Evolutionary conservation across 2,113 vertebrate genomes (phyloP), one percentile per base, ranked within the genome.

Genomic region (Semicossyphus pulcher): DNA sequence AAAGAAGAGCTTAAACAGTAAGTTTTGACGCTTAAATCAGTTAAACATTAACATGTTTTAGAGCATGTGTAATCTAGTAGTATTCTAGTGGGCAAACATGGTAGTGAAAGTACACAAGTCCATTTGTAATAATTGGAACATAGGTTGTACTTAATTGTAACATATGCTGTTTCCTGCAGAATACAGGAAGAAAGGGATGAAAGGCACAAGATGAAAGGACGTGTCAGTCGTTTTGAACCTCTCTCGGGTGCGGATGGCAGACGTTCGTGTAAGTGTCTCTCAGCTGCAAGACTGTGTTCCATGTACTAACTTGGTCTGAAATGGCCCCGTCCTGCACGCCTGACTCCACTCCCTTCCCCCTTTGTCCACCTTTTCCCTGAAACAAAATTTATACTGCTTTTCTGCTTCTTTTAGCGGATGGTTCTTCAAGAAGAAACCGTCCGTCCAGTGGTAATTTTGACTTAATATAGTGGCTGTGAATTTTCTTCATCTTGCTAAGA

Each of bases 1-100:
- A 99, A 99, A 92, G 98, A 99, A 93, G 98, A 99, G 91, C 89
- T 99, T 44, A 99, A 99, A 88, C 97, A 99, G 98, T 99, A 94
- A 93, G 96, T 92, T 14, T 79, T n/a, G 56, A 32, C 16, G 32
- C 21, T 6, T 10, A 15, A 23, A 37, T 67, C 9, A 56, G 7
- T 36, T 54, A 3, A 5, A 9, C 25, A 34, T 21, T 16, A 16
- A 9, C 29, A 9, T 42, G 47, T 4, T 65, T 62, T 8, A 10
- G 7, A 36, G n/a, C n/a, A n/a, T n/a, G n/a, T n/a, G n/a, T n/a
- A n/a, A n/a, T n/a, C n/a, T n/a, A n/a, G n/a, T n/a, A n/a, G n/a
- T n/a, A n/a, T n/a, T n/a, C n/a, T n/a, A n/a, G n/a, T n/a, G n/a
- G n/a, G n/a, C n/a, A n/a, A n/a, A n/a, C n/a, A n/a, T n/a, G n/a